Evolutionary conservation across 2,797 vertebrate species (phyloP), one percentile per base, ranked within the genome.

Genomic region (Argya squamiceps): DNA sequence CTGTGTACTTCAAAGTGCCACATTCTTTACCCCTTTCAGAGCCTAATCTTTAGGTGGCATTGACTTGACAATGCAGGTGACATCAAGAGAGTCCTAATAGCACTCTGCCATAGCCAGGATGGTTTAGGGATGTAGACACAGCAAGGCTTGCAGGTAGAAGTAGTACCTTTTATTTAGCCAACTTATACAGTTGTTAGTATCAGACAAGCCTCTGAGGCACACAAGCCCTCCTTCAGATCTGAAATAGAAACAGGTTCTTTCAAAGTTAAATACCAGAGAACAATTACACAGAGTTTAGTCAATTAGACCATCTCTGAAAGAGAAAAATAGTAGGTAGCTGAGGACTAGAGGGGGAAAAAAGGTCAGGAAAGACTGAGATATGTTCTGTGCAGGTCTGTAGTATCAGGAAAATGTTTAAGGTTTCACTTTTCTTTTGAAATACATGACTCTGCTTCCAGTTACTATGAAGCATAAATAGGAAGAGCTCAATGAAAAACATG

Each of bases 241-340:
- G 79, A 86, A 92, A 81, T 1, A 93, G 52, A 93, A 94, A 83
- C 47, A 92, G 68, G 58, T 82, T 34, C 81, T 93, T 94, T 73
- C 59, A 36, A 69, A 87, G 39, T 43, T 68, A 81, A 86, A 91
- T 34, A 58, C 20, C 43, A 78, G 50, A 77, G n/a, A 87, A 71
- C 27, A 77, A n/a, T 55, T 59, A 81, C 29, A 44, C 10, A 47
- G 47, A 67, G 22, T 76, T 92, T 37, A 84, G 55, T 53, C 60
- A 65, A 62, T 29, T 46, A 87, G 44, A 67, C 13, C 23, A 60
- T 8, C 19, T 77, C 46, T 64, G 30, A 90, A 85, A 59, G 16
- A 73, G 16, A 70, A 92, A 75, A 90, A 36, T 1, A 43, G 18
- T 20, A 44, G 19, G 47, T 10, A 77, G 76, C 21, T 70, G 41